phyloP scores from a whole-genome alignment of 2,888 invertebrate species.

The Eristalinus aeneus region DNA sequence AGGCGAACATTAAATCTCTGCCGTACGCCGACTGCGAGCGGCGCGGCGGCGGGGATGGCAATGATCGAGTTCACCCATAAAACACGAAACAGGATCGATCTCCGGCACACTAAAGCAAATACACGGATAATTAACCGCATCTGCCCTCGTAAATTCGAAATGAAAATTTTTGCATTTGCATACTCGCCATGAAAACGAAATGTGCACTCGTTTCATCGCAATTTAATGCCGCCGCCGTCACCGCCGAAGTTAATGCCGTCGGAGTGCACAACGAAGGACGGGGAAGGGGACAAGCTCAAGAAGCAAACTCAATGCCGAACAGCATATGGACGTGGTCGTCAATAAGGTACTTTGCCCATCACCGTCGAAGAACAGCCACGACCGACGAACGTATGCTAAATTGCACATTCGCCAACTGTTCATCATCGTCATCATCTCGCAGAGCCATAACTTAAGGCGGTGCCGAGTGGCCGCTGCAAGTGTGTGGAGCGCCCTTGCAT shows the following conservation, averaged over 20 bases:
- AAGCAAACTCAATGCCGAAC: not conserved
- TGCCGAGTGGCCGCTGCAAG: not conserved
- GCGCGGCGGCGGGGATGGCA: not conserved
- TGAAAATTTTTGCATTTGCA: slow-evolving; percentile 56
- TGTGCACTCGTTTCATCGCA: slow-evolving; percentile 65
- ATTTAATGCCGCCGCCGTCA: slow-evolving; percentile 34
- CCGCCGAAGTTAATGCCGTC: no score
- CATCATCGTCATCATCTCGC: slow-evolving; percentile 58
- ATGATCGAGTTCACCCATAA: slow-evolving; percentile 36
- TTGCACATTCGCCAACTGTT: slow-evolving; percentile 69
- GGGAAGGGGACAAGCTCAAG: not conserved
- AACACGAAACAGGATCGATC: slow-evolving; percentile 46
- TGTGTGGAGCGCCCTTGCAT: slow-evolving; percentile 31
- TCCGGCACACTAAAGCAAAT: slow-evolving; percentile 39
- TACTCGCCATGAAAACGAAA: slow-evolving; percentile 46
- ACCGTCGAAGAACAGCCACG: not conserved
- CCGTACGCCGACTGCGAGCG: no score
- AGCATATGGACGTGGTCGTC: slow-evolving; percentile 56
- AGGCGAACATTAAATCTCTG: slow-evolving; percentile 44
- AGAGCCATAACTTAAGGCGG: slow-evolving; percentile 56
- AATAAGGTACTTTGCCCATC: slow-evolving; percentile 14
- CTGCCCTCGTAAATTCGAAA: slow-evolving; percentile 60
- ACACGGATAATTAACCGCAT: slow-evolving; percentile 66
- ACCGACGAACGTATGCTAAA: slow-evolving; percentile 55
- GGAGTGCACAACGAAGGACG: not conserved